Evolutionary conservation across 2,888 invertebrate species (phyloP).

Genomic region (Polyommatus iphigenia): DNA sequence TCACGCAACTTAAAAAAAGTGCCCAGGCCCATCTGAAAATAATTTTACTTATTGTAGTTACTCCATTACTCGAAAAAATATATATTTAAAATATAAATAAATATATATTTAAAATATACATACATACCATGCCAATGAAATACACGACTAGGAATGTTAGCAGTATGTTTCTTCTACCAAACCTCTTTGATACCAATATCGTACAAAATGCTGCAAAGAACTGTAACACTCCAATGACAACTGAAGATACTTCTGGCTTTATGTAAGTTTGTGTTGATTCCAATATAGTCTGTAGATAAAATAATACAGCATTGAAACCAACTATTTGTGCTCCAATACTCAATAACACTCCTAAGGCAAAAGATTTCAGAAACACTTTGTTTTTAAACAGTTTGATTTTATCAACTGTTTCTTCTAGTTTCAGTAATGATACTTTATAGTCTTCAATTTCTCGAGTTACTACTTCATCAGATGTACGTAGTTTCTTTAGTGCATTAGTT

Average conservation of each 20-base stretch:
- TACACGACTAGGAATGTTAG: conserved; percentile 45
- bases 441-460: conserved; percentile 58
- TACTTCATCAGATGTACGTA: conserved; percentile 53
- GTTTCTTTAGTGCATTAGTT: conserved; percentile 50
- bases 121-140: conserved; percentile 51
- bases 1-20: conserved; percentile 39
- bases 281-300: conserved; percentile 60
- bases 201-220: conserved; percentile 54
- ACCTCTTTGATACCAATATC: conserved; percentile 49
- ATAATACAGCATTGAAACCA: conserved; percentile 56
- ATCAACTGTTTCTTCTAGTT: conserved; percentile 38
- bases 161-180: conserved; percentile 53
- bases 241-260: conserved; percentile 54
- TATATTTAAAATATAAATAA: background rate
- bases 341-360: conserved; percentile 45
- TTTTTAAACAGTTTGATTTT: conserved; percentile 44
- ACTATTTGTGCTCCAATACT: conserved; percentile 47
- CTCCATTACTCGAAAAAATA: background rate
- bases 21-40: conserved; percentile 41
- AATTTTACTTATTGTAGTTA: background rate
- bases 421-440: conserved; percentile 44
- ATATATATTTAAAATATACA: conserved; percentile 1
- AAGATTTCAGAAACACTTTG: conserved; percentile 46
- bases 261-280: conserved; percentile 57
- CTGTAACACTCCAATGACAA: conserved; percentile 57